Evolutionary conservation across 2,113 vertebrate genomes (phyloP), one percentile per base, ranked within the genome.

Genomic region (Herpailurus yagouaroundi): DNA sequence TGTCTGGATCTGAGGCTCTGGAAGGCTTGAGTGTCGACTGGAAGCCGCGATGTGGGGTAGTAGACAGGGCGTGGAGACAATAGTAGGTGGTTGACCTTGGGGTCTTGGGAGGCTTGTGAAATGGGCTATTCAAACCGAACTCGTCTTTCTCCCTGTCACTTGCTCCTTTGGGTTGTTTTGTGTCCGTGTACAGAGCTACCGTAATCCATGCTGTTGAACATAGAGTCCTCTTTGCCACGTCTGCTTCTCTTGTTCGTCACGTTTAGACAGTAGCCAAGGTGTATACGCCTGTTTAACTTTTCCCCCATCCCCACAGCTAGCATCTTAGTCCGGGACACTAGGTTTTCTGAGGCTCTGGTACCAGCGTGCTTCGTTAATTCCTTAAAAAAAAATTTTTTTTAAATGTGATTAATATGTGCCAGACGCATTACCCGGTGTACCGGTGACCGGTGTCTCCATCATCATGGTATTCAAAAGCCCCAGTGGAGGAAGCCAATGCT

Each of bases 101-200:
- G 25, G 68, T 7, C 25, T 0, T 0, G 5, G 77, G 83, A 25
- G 81, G 63, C 25, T 3, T 1, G 18, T 74, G 12, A 41, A 38
- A 11, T 15, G 36, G 85, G 52, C 15, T 74, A 0, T 36, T 14
- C n/a, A 6, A 7, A 2, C 5, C 21, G 57, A 45, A 14, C 38
- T 16, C 15, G 38, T 73, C 50, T 25, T 21, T 3, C 23, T 48
- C 15, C 5, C 48, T 4, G 69, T 29, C 60, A 1, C 63, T 27
- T 33, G 45, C 3, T 25, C 4, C 11, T 84, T 41, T 38, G 69
- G 8, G 6, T 1, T 38, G 21, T 41, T 74, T 12, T 3, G 16
- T 45, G 19, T 31, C 76, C 1, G n/a, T 0, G n/a, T 45, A 36
- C 14, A 38, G 18, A 82, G 89, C 63, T 38, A 1, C 27, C 45